Evolutionary conservation across 2,113 vertebrate genomes (phyloP).

Genomic region (Rhombomys opimus): DNA sequence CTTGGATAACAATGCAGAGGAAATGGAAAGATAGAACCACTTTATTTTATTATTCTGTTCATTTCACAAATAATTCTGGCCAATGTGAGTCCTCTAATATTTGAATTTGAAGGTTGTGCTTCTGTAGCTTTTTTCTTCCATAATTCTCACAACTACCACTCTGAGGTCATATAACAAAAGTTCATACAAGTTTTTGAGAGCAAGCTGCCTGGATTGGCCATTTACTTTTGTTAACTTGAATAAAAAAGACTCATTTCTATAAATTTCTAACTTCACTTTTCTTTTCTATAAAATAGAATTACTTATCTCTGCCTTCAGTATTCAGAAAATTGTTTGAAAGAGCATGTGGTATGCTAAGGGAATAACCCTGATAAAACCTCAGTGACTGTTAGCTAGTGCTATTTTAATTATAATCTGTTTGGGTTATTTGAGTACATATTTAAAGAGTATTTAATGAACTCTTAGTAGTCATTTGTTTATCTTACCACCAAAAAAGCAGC

Average conservation of each 20-base stretch:
- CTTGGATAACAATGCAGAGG: neutral
- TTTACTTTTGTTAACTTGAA: neutral
- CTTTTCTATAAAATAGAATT: neutral
- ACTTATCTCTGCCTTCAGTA: neutral
- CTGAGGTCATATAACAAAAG: neutral
- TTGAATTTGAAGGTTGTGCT: conserved; percentile 16
- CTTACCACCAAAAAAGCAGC: neutral
- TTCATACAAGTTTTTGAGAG: neutral
- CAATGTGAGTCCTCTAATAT: neutral
- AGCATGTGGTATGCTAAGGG: neutral
- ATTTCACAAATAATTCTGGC: conserved; percentile 38
- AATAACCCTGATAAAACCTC: neutral
- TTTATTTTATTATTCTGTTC: neutral
- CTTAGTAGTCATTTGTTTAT: neutral
- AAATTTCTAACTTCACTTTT: conserved; percentile 10
- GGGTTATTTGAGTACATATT: neutral
- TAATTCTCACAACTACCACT: neutral
- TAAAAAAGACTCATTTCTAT: neutral
- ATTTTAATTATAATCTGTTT: conserved; percentile 39
- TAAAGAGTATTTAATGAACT: neutral
- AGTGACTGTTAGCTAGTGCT: neutral
- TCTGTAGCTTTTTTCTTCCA: neutral
- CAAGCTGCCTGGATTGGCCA: neutral
- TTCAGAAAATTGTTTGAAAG: neutral
- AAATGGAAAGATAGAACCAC: neutral